These are phyloP conservation scores for Myiopsitta monachus DNA, from an alignment of 2,113 vertebrate species.

Conservation along the genomic window DNA sequence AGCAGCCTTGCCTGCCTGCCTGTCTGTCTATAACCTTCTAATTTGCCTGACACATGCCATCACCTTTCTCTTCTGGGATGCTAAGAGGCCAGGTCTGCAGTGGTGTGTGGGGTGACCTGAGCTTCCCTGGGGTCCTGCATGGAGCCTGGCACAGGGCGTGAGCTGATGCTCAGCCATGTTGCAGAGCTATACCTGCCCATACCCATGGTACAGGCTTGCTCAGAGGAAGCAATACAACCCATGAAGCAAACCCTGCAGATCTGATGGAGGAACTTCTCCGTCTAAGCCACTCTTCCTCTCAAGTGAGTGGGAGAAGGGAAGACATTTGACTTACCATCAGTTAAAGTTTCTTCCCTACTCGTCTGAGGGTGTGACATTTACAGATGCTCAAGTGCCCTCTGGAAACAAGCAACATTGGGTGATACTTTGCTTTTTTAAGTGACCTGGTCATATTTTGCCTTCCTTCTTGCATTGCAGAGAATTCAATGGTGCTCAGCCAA, in stretches of 20 bases:
- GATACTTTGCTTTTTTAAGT: neutral
- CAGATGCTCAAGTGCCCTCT: neutral
- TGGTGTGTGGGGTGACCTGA: neutral
- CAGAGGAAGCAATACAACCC: too few relatives aligned
- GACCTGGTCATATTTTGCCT: neutral
- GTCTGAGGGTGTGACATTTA: neutral
- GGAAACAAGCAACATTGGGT: neutral
- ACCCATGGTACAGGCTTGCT: neutral
- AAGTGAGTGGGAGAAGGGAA: neutral
- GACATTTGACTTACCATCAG: neutral
- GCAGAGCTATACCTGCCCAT: neutral
- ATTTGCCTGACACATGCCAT: neutral
- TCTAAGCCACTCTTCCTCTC: neutral
- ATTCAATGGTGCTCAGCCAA: conserved; percentile 43
- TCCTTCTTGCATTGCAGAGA: neutral
- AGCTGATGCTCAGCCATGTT: neutral
- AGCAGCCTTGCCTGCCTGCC: neutral
- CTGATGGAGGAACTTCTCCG: neutral
- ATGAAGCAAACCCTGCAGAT: neutral
- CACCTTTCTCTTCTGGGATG: neutral
- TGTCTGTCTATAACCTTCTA: neutral
- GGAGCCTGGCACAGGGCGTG: fast-evolving
- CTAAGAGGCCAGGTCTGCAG: neutral
- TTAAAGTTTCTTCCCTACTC: neutral
- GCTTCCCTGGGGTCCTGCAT: neutral